Base-by-base conservation (phyloP, 2,888 invertebrate species). In the Acrocyrtus sp. region DNA sequence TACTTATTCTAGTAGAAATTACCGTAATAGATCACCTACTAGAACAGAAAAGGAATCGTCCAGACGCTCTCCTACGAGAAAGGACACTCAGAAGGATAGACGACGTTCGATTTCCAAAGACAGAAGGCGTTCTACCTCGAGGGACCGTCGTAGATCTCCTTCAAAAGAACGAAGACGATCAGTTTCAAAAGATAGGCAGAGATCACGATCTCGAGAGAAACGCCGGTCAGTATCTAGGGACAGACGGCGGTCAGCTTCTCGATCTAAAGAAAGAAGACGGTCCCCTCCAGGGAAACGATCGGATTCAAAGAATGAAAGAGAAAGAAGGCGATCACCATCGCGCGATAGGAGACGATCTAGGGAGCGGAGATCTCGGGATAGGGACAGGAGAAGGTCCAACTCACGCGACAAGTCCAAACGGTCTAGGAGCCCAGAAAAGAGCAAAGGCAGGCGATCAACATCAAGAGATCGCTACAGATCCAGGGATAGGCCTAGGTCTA, bases 321-420 rank as follows among this genome's bases (percentile, higher is more conserved):
- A 43, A 15, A 62, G 67, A 24, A 65, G 58, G 17, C 22, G 68
- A 34, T 72, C 70, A 92, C 51, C 87, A 91, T 69, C 77, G 72
- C 24, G 62, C 67, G 24, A 61, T 68, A 19, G 84, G 74, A 82
- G 83, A 0, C 83, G 84, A 51, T 27, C 68, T 70, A 70, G 61
- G 61, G 57, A 51, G 57, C 69, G 68, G 45, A 57, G 57, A 8
- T 34, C 34, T 27, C 24, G 58, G 1, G 22, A 50, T 15, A 29
- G 48, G 24, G 51, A 53, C 26, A 41, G 76, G 70, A 66, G 70
- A 73, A 74, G 77, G 58, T 48, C 75, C n/a, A 12, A 29, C 29
- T 43, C 47, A 22, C n/a, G 68, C 53, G 47, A 48, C 21, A 53
- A 29, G 17, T 15, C 45, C 61, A 63, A 68, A 76, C 54, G 72